phyloP scores from a whole-genome alignment of 2,888 invertebrate species.

The Patella depressa region DNA sequence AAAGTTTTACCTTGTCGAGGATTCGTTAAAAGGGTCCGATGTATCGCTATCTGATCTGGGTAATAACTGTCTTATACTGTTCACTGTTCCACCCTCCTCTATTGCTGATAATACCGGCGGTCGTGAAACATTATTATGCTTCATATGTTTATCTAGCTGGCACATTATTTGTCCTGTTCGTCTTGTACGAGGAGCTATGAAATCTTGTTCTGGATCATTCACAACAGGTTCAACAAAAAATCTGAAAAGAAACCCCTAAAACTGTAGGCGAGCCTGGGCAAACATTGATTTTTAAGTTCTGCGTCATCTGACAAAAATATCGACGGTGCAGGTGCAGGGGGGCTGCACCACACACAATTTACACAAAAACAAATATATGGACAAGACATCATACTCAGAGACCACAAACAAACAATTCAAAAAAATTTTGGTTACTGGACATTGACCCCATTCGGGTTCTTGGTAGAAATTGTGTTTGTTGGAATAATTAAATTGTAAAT shows the following conservation, averaged over 20 bases:
- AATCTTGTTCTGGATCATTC: slow-evolving; percentile 31
- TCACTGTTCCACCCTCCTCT: slow-evolving; percentile 59
- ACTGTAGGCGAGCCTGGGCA: not conserved
- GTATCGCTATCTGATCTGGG: not conserved
- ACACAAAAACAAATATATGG: too few species aligned
- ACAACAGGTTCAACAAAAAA: slow-evolving; percentile 50
- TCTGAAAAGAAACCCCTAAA: slow-evolving; percentile 22
- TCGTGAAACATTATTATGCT: slow-evolving; percentile 42
- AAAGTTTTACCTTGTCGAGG: too few species aligned
- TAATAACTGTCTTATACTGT: slow-evolving; percentile 50
- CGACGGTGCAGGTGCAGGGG: not conserved
- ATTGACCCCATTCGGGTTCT: not conserved
- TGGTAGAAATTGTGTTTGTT: slow-evolving; percentile 7
- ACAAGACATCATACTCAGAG: too few species aligned
- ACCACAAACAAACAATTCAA: too few species aligned
- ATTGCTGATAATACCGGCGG: slow-evolving; percentile 57
- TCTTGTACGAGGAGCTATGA: slow-evolving; percentile 25
- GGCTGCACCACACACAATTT: too few species aligned
- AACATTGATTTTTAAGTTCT: not conserved
- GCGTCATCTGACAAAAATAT: not conserved
- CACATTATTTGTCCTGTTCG: slow-evolving; percentile 48
- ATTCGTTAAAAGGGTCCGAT: not conserved
- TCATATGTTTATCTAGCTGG: slow-evolving; percentile 41
- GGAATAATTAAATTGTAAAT: not conserved
- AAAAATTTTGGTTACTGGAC: not conserved